Conservation (phyloP, 2,888 invertebrate species). For the Drosophila paracracens region DNA sequence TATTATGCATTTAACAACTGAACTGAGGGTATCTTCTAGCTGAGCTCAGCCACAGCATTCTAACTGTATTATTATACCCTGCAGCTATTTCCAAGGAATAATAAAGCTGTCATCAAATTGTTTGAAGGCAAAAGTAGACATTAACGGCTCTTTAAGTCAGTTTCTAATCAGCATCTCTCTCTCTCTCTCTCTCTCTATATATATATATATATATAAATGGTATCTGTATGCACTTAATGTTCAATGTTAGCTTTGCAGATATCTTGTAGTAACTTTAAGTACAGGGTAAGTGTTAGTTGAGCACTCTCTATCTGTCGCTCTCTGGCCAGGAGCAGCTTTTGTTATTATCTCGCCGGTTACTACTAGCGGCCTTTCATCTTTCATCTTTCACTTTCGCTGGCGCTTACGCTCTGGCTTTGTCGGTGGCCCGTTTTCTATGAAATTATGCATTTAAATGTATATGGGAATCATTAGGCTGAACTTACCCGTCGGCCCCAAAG, state of each 20-base stretch:
- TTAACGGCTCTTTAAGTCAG: not conserved
- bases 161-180: not conserved
- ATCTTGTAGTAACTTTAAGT: not conserved
- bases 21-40: too few relatives aligned
- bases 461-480: constrained; percentile 63
- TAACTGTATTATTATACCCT: not conserved
- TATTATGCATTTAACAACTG: not conserved
- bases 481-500: constrained; percentile 93
- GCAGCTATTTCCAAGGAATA: not conserved
- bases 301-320: not conserved
- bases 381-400: constrained; percentile 17
- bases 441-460: constrained; percentile 77
- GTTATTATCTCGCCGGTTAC: constrained; percentile 10
- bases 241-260: not conserved
- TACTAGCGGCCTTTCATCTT: constrained; percentile 48
- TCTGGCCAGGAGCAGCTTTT: not conserved
- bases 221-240: not conserved
- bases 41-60: not conserved
- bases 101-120: not conserved
- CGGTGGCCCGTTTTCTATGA: constrained; percentile 45
- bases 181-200: too few relatives aligned
- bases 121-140: not conserved
- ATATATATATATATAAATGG: not conserved
- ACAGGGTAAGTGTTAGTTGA: not conserved
- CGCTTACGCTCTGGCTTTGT: not conserved